A percentile compares a stretch with the other conserved stretches of the same genome.
phyloP scores from a whole-genome alignment of 1,140 invertebrate genomes.

The Drosophila nasuta region DNA sequence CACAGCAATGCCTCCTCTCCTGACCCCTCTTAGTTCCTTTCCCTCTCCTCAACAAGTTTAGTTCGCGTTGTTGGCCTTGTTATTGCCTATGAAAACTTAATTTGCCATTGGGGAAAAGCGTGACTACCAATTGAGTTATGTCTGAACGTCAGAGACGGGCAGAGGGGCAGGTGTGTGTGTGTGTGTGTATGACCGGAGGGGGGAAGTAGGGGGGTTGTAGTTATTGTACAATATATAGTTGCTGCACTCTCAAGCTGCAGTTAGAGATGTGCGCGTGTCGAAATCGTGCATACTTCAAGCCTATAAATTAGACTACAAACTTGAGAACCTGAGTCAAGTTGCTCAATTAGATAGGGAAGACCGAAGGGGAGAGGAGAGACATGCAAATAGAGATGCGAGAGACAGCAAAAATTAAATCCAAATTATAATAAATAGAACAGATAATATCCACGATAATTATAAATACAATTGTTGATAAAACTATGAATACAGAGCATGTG shows the following conservation, averaged over 20 bases:
- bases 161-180: background rate
- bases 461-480: no score
- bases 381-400: background rate
- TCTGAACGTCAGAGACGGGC: background rate
- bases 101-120: constrained; percentile 45
- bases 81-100: constrained; percentile 72
- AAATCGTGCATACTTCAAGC: constrained; percentile 10
- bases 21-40: background rate
- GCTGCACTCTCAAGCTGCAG: background rate
- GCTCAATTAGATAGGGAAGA: background rate
- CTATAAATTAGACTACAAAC: constrained; percentile 3
- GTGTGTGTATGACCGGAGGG: background rate
- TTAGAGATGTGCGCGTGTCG: constrained; percentile 28
- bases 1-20: constrained; percentile 16
- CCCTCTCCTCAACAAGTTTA: background rate
- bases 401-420: no score
- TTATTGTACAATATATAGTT: background rate
- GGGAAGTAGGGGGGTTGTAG: background rate
- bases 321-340: background rate
- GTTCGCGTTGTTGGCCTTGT: constrained; percentile 33
- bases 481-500: no score
- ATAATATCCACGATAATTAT: no score
- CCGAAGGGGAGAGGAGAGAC: background rate
- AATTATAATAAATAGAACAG: no score
- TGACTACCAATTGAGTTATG: constrained; percentile 61